Evolutionary conservation across 2,113 vertebrate species (phyloP).

Genomic region (Ochotona princeps): DNA sequence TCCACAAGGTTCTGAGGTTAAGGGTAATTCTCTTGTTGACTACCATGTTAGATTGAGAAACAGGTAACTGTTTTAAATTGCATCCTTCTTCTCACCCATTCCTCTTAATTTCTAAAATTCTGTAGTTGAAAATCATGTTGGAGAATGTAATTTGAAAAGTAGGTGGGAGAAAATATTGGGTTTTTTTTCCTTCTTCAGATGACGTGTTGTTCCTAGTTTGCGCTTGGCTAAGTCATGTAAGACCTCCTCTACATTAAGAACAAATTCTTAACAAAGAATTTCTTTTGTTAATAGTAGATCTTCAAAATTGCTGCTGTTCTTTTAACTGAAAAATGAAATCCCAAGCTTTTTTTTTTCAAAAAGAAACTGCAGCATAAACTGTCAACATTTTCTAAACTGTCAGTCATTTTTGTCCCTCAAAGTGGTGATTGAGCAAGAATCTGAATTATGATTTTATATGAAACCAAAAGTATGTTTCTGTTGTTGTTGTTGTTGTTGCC

Average conservation of each 20-base stretch:
- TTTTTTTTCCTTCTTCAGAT: slow-evolving; percentile 26
- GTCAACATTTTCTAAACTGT: neutral
- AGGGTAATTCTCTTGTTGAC: neutral
- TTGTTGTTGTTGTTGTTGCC: neutral
- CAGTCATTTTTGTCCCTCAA: neutral
- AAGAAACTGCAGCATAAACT: neutral
- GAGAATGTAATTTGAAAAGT: neutral
- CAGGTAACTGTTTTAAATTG: slow-evolving; percentile 43
- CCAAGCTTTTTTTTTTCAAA: neutral
- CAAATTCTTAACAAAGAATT: neutral
- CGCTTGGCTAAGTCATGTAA: neutral
- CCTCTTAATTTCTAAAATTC: slow-evolving; percentile 21
- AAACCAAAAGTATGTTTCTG: neutral
- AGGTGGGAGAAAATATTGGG: neutral
- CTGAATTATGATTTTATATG: neutral
- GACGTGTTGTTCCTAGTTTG: neutral
- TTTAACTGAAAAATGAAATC: neutral
- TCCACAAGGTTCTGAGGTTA: neutral
- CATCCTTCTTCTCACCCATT: neutral
- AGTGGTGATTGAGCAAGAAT: neutral
- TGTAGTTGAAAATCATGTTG: neutral
- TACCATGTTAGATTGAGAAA: neutral
- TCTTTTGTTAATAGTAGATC: neutral
- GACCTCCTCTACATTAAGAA: neutral
- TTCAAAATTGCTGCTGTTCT: neutral